Evolutionary conservation across 2,888 invertebrate species (phyloP).

Genomic region (Oasisia sp.): DNA sequence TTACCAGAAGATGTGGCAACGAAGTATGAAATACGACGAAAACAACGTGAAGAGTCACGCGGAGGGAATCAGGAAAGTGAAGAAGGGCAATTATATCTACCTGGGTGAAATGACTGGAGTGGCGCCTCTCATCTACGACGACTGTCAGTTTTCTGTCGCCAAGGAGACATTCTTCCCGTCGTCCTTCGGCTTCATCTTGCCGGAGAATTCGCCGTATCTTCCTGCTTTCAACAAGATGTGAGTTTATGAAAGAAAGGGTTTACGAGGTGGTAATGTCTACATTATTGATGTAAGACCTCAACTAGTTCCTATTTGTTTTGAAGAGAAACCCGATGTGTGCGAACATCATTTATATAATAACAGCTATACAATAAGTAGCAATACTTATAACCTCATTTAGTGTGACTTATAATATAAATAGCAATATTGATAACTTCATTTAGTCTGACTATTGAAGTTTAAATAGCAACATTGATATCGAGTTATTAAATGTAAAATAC

Average conservation of each 20-base stretch:
- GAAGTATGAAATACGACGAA: constrained; percentile 20
- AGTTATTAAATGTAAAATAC: too few species aligned
- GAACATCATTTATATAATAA: too few species aligned
- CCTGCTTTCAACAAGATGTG: constrained; percentile 30
- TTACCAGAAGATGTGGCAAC: constrained; percentile 27
- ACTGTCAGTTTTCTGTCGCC: constrained; percentile 34
- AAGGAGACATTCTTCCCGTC: constrained; percentile 36
- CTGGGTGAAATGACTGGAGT: constrained; percentile 33
- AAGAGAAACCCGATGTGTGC: too few species aligned
- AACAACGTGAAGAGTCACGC: constrained; percentile 31
- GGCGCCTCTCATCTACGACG: constrained; percentile 29
- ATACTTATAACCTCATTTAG: too few species aligned
- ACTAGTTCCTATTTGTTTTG: neutral
- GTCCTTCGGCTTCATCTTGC: constrained; percentile 35
- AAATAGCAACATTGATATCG: too few species aligned
- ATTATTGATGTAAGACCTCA: neutral
- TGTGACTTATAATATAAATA: too few species aligned
- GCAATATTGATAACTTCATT: too few species aligned
- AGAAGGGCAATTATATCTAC: constrained; percentile 35
- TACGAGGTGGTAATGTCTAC: neutral
- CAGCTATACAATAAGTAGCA: too few species aligned
- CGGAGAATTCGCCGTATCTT: constrained; percentile 35
- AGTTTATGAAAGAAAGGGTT: neutral
- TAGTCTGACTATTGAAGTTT: too few species aligned
- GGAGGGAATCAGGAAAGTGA: constrained; percentile 34